Evolutionary conservation across 2,888 invertebrate genomes (phyloP).

Genomic region (Drosophila differens): DNA sequence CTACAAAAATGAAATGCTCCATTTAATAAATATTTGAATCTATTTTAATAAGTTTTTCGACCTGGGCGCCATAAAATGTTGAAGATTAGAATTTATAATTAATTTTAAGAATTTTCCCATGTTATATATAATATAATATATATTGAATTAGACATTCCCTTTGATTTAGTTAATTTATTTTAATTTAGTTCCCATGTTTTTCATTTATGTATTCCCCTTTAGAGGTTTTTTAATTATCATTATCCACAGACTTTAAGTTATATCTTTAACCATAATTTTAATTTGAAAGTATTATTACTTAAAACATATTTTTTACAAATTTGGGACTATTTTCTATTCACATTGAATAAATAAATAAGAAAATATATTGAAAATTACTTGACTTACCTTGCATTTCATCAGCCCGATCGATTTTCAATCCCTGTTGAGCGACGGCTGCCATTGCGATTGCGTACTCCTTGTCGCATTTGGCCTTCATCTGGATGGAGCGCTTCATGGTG

Average conservation of each 20-base stretch:
- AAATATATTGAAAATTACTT: neutral
- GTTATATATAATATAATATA: neutral
- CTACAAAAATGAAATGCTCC: neutral
- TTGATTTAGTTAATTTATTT: neutral
- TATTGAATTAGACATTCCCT: neutral
- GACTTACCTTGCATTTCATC: conserved; percentile 85
- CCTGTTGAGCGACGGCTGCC: conserved; percentile 92
- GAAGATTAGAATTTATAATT: neutral
- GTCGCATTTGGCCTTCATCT: conserved; percentile 95
- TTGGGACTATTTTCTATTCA: neutral
- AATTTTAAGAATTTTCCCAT: neutral
- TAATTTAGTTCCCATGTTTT: neutral
- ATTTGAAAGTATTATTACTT: neutral
- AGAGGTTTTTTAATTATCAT: neutral
- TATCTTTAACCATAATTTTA: neutral
- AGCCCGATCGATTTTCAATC: conserved; percentile 91
- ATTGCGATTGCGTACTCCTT: conserved; percentile 95
- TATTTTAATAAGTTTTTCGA: neutral
- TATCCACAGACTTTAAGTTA: neutral
- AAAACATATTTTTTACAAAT: neutral
- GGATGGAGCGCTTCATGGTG: conserved; percentile 94
- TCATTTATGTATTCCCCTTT: neutral
- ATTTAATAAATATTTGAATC: neutral
- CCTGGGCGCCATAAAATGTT: neutral
- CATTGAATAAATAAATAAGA: neutral